Conservation (phyloP, 2,797 vertebrate species). For the Anguilla obscura region DNA sequence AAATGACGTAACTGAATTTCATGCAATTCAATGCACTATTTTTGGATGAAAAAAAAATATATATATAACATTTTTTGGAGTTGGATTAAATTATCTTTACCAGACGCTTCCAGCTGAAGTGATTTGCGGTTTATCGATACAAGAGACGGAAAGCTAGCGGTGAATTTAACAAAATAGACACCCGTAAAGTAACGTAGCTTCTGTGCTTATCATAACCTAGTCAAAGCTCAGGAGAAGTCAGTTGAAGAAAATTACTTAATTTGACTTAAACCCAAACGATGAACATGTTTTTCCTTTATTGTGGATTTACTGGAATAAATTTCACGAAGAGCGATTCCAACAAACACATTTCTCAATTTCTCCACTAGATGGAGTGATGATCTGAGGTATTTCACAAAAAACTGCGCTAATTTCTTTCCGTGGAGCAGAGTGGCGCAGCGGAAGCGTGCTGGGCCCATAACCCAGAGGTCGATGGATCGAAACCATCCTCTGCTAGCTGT, state of each 20-base stretch:
- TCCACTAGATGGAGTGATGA: background rate
- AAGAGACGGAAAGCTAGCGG: no score
- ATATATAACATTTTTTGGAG: no score
- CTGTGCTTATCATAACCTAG: no score
- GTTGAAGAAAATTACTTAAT: background rate
- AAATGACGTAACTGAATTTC: background rate
- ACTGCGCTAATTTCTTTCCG: no score
- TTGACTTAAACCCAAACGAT: background rate
- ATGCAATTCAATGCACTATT: no score
- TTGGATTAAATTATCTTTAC: no score
- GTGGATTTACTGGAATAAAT: background rate
- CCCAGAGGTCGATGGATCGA: conserved; percentile 79
- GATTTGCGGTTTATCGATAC: no score
- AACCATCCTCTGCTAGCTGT: conserved; percentile 73
- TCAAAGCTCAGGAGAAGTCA: background rate
- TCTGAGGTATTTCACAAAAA: background rate
- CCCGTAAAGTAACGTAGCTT: no score
- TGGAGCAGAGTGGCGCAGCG: conserved; percentile 76
- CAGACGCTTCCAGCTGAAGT: no score
- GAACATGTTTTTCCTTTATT: background rate
- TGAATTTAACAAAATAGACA: no score
- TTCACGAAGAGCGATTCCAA: background rate
- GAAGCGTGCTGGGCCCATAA: conserved; percentile 81
- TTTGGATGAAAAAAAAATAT: no score
- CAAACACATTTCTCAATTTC: background rate